Percentiles rank a stretch among this genome's conserved stretches.
phyloP scores from a whole-genome alignment of 1,140 invertebrate genomes.

The Stenopsyche tienmushanensis region DNA sequence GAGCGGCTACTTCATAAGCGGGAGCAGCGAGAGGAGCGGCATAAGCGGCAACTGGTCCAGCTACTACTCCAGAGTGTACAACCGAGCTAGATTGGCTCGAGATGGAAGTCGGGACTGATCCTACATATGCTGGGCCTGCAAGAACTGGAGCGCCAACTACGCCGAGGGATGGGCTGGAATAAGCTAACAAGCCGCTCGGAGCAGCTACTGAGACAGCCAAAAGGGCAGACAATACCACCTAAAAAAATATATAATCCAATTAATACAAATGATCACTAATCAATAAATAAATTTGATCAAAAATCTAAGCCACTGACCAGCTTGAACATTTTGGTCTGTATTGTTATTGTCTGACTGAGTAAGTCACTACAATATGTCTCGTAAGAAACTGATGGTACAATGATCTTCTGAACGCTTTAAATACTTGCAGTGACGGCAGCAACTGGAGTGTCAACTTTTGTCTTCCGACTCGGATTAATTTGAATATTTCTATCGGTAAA shows the following conservation, averaged over 20 bases:
- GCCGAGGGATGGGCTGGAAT: conserved; percentile 45
- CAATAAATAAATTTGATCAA: background rate
- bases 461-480: conserved; percentile 7
- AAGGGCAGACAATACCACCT: conserved; percentile 63
- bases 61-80: conserved; percentile 45
- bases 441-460: background rate
- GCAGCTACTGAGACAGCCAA: conserved; percentile 59
- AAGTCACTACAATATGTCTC: conserved; percentile 43
- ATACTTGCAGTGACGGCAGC: conserved; percentile 14
- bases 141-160: conserved; percentile 34
- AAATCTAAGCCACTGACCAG: conserved; percentile 43
- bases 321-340: conserved; percentile 48
- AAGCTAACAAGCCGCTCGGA: conserved; percentile 51
- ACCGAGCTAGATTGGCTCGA: conserved; percentile 57
- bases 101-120: conserved; percentile 19
- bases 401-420: conserved; percentile 26
- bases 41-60: conserved; percentile 37
- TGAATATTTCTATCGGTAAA: background rate
- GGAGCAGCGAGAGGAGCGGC: conserved; percentile 15
- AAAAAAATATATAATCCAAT: too few relatives aligned
- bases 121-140: conserved; percentile 30
- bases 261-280: conserved; percentile 5
- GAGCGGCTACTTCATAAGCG: conserved; percentile 44
- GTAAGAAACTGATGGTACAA: conserved; percentile 34
- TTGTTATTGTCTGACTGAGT: conserved; percentile 41